These are phyloP conservation scores for Lacerta viridis DNA, from an alignment of 2,797 vertebrate genomes.

Conservation along the genomic window DNA sequence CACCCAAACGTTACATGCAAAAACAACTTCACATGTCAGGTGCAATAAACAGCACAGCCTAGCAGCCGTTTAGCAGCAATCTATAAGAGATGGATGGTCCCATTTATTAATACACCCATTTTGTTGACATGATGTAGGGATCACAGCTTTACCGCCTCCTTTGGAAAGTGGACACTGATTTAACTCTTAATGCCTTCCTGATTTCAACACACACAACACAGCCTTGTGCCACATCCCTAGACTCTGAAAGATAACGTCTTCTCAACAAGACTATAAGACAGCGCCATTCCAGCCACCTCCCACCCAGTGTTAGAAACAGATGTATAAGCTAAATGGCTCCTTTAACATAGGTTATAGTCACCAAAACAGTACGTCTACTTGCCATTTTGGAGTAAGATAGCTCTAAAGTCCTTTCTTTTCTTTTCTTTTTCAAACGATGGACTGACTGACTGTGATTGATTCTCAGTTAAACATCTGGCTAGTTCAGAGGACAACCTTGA, in stretches of 20 bases:
- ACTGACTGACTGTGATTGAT: too few species aligned
- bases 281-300: too few species aligned
- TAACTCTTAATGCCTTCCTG: background rate
- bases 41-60: background rate
- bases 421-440: too few species aligned
- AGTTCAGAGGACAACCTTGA: too few species aligned
- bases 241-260: background rate
- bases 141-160: background rate
- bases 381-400: too few species aligned
- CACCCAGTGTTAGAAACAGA: too few species aligned
- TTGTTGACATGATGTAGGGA: background rate
- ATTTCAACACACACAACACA: background rate
- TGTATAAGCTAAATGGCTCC: too few species aligned
- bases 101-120: background rate
- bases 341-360: too few species aligned
- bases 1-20: background rate
- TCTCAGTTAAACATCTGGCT: too few species aligned
- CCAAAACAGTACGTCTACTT: too few species aligned
- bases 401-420: too few species aligned
- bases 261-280: background rate
- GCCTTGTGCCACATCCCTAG: background rate
- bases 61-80: background rate
- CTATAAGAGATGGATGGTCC: background rate
- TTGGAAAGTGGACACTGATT: background rate
- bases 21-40: constrained; percentile 2